Percentiles rank a stretch among this genome's conserved stretches.
These are phyloP conservation scores for Nannoperca obscura DNA, from an alignment of 2,797 vertebrate genomes.

Conservation along the genomic window DNA sequence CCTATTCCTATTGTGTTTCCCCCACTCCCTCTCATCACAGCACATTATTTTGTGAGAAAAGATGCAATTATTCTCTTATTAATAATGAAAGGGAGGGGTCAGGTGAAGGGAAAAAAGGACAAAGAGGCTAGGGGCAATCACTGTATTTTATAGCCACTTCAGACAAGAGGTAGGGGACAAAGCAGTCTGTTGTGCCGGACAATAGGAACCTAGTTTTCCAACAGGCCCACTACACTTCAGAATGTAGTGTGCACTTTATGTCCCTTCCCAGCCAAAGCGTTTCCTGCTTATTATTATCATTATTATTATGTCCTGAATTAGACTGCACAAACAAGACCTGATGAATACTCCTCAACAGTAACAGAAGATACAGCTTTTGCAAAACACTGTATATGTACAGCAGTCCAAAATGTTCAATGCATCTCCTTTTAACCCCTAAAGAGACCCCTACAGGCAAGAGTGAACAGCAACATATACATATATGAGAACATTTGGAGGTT, in stretches of 20 bases:
- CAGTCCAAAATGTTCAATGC: neutral
- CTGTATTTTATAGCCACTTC: conserved; percentile 37
- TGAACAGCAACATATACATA: conserved; percentile 23
- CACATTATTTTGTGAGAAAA: conserved; percentile 15
- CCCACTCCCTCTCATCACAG: neutral
- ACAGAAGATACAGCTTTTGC: neutral
- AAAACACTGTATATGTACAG: neutral
- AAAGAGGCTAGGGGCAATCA: conserved; percentile 29
- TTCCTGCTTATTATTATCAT: neutral
- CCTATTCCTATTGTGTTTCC: neutral
- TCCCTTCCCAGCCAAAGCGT: conserved; percentile 5
- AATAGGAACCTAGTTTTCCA: conserved; percentile 25
- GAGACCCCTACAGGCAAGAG: conserved; percentile 3
- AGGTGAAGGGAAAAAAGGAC: conserved; percentile 23
- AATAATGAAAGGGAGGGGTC: conserved; percentile 8
- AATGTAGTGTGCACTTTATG: conserved; percentile 8
- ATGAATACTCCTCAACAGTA: neutral
- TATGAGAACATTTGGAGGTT: conserved; percentile 56
- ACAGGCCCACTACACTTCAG: neutral
- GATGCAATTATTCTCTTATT: conserved; percentile 41
- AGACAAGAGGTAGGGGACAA: conserved; percentile 39
- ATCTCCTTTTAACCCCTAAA: neutral
- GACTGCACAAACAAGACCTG: neutral
- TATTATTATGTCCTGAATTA: neutral
- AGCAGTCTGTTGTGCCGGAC: conserved; percentile 25